These are phyloP conservation scores for Neoarius graeffei DNA, from an alignment of 2,113 vertebrate genomes.

Conservation along the genomic window DNA sequence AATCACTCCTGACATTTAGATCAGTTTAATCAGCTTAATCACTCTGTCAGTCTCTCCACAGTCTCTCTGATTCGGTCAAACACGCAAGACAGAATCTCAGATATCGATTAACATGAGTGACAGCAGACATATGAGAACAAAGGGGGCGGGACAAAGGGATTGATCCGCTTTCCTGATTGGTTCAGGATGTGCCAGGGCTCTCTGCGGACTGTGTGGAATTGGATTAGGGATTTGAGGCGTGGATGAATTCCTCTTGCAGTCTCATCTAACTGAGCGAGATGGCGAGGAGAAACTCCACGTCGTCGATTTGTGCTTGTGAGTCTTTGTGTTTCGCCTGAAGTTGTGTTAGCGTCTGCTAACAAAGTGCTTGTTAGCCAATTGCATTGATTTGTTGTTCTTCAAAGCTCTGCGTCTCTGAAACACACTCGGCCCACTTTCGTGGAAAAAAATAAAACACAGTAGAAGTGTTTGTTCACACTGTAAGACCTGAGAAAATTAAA, in stretches of 20 bases:
- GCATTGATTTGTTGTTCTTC: conserved; percentile 33
- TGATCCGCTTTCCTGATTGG: conserved; percentile 20
- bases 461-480: background rate
- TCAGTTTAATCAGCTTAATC: conserved; percentile 24
- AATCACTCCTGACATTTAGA: conserved; percentile 34
- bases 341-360: conserved; percentile 24
- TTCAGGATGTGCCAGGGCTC: background rate
- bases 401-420: conserved; percentile 2
- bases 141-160: background rate
- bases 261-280: background rate
- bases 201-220: background rate
- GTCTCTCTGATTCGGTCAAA: conserved; percentile 11
- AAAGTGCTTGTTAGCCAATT: conserved; percentile 39
- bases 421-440: background rate
- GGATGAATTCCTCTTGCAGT: background rate
- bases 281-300: background rate
- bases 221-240: background rate
- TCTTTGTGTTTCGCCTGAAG: conserved; percentile 5
- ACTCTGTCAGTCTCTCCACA: conserved; percentile 3
- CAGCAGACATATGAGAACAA: conserved; percentile 25
- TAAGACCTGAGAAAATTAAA: background rate
- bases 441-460: no score
- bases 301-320: background rate
- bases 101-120: conserved; percentile 40
- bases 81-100: background rate